Conservation (phyloP, 2,888 invertebrate genomes). For the Diaprepes abbreviatus region DNA sequence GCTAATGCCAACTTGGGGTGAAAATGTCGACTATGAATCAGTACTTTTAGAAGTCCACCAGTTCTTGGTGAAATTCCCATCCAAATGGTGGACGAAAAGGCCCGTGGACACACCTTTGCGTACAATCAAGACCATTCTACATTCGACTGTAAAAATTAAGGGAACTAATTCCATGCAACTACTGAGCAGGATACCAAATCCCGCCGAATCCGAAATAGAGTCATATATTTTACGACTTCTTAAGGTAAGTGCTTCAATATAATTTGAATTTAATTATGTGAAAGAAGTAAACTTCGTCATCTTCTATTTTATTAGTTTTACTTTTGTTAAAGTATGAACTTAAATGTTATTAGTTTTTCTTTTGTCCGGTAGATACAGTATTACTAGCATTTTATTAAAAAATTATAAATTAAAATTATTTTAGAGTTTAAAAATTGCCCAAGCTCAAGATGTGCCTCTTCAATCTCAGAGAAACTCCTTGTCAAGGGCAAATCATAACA, state of each 20-base stretch:
- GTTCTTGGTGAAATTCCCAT: conserved; percentile 91
- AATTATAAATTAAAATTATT: no score
- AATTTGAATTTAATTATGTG: no score
- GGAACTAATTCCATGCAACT: conserved; percentile 86
- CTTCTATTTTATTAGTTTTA: no score
- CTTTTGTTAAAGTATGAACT: no score
- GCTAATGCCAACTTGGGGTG: conserved; percentile 85
- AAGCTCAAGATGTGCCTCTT: conserved; percentile 65
- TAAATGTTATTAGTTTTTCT: no score
- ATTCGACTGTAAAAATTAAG: conserved; percentile 90
- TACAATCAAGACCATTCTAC: conserved; percentile 94
- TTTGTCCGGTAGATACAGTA: no score
- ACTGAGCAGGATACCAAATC: conserved; percentile 81
- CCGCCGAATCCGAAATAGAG: conserved; percentile 88
- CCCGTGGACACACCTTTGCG: conserved; percentile 88
- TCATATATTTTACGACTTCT: conserved; percentile 86
- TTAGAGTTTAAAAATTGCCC: conserved; percentile 69
- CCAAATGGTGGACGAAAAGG: conserved; percentile 87
- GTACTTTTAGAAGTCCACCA: conserved; percentile 87
- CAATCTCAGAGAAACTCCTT: conserved; percentile 68
- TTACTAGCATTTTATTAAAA: no score
- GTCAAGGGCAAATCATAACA: conserved; percentile 86
- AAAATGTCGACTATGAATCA: conserved; percentile 81
- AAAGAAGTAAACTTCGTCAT: no score
- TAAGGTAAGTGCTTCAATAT: conserved; percentile 71